Evolutionary conservation across 2,113 vertebrate genomes (phyloP).

Genomic region (Coturnix japonica): DNA sequence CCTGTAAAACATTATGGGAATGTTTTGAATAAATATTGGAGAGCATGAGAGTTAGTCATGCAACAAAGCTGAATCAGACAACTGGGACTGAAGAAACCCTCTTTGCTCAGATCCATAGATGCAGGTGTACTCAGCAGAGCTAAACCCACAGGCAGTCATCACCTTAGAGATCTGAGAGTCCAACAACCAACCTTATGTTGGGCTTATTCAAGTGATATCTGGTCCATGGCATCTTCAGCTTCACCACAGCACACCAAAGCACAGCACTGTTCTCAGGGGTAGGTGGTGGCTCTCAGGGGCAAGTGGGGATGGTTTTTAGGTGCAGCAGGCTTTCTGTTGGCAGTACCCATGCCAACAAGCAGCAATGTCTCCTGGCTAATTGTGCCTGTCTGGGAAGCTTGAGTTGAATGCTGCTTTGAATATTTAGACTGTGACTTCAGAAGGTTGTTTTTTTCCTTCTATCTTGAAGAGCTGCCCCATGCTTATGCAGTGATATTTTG

Average conservation of each 20-base stretch:
- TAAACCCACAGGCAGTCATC: neutral
- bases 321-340: rapidly evolving
- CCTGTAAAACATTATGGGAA: neutral
- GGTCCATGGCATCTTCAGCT: neutral
- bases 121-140: neutral
- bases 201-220: neutral
- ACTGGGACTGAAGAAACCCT: neutral
- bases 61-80: neutral
- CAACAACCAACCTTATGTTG: neutral
- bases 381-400: neutral
- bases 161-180: neutral
- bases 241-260: neutral
- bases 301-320: neutral
- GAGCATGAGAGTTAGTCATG: neutral
- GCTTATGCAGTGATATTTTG: neutral
- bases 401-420: neutral
- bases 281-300: neutral
- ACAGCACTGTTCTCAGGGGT: neutral
- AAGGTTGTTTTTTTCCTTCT: neutral
- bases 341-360: neutral
- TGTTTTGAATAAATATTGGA: neutral
- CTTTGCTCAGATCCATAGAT: rapidly evolving
- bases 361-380: neutral
- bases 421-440: neutral
- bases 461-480: neutral